Base-by-base conservation (phyloP, 2,888 invertebrate genomes). In the Cephus pulcher region DNA sequence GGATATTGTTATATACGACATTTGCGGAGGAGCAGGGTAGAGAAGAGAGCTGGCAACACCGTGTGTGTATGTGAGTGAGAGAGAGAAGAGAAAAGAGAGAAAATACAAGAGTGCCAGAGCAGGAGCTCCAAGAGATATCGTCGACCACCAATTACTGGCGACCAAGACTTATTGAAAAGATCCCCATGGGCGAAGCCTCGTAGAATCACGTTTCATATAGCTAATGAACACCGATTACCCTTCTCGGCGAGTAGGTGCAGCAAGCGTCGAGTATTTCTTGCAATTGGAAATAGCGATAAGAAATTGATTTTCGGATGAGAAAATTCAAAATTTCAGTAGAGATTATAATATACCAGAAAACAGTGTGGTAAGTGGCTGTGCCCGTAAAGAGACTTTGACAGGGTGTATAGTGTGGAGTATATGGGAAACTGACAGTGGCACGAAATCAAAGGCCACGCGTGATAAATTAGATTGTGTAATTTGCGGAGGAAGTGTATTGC, bases 1-100 rank as follows among this genome's bases (percentile, higher is more conserved):
- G 88, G 87, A 90, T 91, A 91, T 91, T 91, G 91, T 90, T 91
- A 91, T 90, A 90, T 90, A 91, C 86, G 91, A 89, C 86, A 88
- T 89, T 89, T 89, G 56, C 86, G 86, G 84, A 84, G 86, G 84
- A 88, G 81, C 82, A 84, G 77, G 79, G 80, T 80, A 84, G 81
- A 81, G 79, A 81, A 83, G 86, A 83, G 84, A 84, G 79, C 80
- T 80, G 84, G 79, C 81, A 81, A 33, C 79, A 81, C 70, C 11
- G 76, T 34, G 75, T 12, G 30, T 81, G 79, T 80, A 76, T 80
- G 79, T 80, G 81, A 15, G 15, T 12, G 6, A 68, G 82, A 74
- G 76, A 68, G 74, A 56, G 75, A 69, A 76, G 9, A 30, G 11
- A 9, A 12, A 15, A 4, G 34, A 23, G 40, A 76, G 32, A n/a